Conservation (phyloP, 2,888 invertebrate genomes). For the Alsophila aescularia region DNA sequence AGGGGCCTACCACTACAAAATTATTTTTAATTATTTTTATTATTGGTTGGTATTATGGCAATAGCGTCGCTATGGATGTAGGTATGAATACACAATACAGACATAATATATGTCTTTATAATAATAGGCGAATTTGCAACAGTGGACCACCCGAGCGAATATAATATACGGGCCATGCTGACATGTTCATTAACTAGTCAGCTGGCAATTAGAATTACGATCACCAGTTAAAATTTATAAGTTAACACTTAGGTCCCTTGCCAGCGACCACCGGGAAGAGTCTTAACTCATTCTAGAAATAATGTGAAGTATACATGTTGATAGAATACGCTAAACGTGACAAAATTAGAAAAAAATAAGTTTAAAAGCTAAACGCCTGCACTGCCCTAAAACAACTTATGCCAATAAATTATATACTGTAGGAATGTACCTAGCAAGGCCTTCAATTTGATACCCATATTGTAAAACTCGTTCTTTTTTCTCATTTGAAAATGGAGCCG, state of each 20-base stretch:
- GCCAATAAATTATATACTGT: too few species aligned
- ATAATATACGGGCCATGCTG: conserved; percentile 1
- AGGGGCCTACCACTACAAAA: too few species aligned
- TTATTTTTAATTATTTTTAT: conserved; percentile 9
- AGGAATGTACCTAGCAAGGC: too few species aligned
- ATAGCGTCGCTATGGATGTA: conserved; percentile 11
- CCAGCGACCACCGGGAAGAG: conserved; percentile 24
- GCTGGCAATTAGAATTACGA: conserved; percentile 31
- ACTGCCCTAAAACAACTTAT: too few species aligned
- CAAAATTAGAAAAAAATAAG: too few species aligned
- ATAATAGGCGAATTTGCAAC: neutral
- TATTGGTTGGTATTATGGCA: conserved; percentile 23
- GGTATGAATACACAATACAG: too few species aligned
- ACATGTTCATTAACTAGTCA: conserved; percentile 30
- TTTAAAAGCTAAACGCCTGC: too few species aligned
- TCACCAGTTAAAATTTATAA: conserved; percentile 22
- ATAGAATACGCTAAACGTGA: neutral
- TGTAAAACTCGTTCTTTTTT: too few species aligned
- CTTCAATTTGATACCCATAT: too few species aligned
- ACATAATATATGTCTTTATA: too few species aligned
- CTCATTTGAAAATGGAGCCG: too few species aligned
- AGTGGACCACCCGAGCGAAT: conserved; percentile 18
- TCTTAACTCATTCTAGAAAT: neutral
- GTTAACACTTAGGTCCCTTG: conserved; percentile 19
- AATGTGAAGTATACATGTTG: neutral